Conservation (phyloP, 2,888 invertebrate genomes). For the Darwinula stevensoni region DNA sequence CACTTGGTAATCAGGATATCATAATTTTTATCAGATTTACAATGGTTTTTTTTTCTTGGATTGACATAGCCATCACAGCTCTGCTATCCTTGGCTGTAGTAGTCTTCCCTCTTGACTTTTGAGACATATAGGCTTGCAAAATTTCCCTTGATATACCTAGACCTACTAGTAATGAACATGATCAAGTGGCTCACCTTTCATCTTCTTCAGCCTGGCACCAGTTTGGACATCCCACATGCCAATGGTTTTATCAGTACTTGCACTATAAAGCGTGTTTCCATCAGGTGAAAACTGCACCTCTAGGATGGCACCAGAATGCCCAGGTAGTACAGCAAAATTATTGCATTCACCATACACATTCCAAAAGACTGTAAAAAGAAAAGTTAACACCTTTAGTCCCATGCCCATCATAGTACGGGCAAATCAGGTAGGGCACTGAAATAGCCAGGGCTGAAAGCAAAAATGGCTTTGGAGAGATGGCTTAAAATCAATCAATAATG, state of each 20-base stretch:
- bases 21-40: background rate
- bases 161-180: constrained; percentile 28
- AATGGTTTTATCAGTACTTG: constrained; percentile 77
- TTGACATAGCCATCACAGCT: no score
- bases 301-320: constrained; percentile 83
- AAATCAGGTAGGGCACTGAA: no score
- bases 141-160: background rate
- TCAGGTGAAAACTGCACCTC: constrained; percentile 61
- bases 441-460: no score
- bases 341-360: constrained; percentile 93
- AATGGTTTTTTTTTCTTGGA: no score
- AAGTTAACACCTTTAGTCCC: no score
- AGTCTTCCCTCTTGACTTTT: no score
- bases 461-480: no score
- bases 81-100: no score
- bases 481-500: no score
- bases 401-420: no score
- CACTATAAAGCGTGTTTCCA: constrained; percentile 54
- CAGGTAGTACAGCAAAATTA: constrained; percentile 65
- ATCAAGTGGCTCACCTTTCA: constrained; percentile 54
- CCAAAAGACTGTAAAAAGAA: constrained; percentile 44
- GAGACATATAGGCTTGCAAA: background rate
- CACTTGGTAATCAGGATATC: no score
- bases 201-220: constrained; percentile 55
- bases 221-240: constrained; percentile 85